phyloP scores from a whole-genome alignment of 2,797 vertebrate species.

The Sphenopsis melanotis region DNA sequence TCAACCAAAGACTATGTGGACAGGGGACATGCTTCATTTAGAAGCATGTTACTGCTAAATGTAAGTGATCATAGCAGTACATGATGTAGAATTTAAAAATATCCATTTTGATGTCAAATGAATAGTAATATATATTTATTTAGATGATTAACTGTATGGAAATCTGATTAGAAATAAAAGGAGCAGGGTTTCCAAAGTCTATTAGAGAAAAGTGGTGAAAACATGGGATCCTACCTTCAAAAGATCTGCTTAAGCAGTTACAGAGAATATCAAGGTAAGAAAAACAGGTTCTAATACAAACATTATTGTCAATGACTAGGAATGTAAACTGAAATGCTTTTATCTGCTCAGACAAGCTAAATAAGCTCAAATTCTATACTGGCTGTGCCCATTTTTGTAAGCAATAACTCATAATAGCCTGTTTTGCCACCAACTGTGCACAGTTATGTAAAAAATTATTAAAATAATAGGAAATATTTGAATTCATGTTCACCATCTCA shows the following conservation, averaged over 20 bases:
- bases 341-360: background rate
- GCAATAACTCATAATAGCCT: background rate
- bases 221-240: background rate
- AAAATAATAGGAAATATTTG: background rate
- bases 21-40: background rate
- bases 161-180: background rate
- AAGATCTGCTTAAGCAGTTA: background rate
- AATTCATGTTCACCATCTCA: background rate
- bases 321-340: background rate
- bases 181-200: background rate
- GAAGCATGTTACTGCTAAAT: background rate
- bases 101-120: background rate
- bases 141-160: background rate
- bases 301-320: background rate
- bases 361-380: background rate
- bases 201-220: constrained; percentile 5
- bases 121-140: background rate
- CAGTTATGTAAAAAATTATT: background rate
- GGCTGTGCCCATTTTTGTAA: background rate
- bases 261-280: background rate
- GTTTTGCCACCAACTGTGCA: background rate
- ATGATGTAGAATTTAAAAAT: background rate
- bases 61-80: background rate
- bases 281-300: background rate
- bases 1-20: background rate